Evolutionary conservation across 2,888 invertebrate species (phyloP).

Genomic region (Metellina segmentata): DNA sequence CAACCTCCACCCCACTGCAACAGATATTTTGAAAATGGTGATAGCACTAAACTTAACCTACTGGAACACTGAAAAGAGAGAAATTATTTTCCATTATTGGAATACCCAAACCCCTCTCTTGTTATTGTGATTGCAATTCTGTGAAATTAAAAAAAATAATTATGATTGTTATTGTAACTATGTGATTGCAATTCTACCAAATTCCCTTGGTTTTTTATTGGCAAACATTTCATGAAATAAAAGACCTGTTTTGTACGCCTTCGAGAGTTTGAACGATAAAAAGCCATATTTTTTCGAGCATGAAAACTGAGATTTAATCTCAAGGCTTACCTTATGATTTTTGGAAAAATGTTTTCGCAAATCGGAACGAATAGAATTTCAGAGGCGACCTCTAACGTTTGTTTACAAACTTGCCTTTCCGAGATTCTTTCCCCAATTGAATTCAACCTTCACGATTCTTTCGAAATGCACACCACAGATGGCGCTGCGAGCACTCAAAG

Average conservation of each 20-base stretch:
- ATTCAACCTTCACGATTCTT: conserved; percentile 44
- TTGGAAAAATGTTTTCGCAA: not conserved
- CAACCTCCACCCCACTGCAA: no score
- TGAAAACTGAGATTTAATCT: conserved; percentile 37
- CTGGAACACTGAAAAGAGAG: no score
- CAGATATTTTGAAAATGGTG: no score
- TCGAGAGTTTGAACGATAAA: not conserved
- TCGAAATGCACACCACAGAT: conserved; percentile 26
- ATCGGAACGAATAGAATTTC: not conserved
- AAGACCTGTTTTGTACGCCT: not conserved
- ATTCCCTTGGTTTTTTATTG: not conserved
- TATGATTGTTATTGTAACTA: not conserved
- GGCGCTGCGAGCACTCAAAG: conserved; percentile 41
- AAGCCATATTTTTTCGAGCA: conserved; percentile 27
- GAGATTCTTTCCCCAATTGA: not conserved
- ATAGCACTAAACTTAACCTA: no score
- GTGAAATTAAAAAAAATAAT: no score
- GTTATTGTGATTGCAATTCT: not conserved
- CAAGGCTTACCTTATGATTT: conserved; percentile 31
- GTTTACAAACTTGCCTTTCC: conserved; percentile 14
- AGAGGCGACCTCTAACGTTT: conserved; percentile 6
- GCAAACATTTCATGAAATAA: not conserved
- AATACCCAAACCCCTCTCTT: not conserved
- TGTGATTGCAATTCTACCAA: not conserved
- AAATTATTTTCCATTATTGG: no score